phyloP scores from a whole-genome alignment of 2,113 vertebrate genomes.

The Spea multiplicata region DNA sequence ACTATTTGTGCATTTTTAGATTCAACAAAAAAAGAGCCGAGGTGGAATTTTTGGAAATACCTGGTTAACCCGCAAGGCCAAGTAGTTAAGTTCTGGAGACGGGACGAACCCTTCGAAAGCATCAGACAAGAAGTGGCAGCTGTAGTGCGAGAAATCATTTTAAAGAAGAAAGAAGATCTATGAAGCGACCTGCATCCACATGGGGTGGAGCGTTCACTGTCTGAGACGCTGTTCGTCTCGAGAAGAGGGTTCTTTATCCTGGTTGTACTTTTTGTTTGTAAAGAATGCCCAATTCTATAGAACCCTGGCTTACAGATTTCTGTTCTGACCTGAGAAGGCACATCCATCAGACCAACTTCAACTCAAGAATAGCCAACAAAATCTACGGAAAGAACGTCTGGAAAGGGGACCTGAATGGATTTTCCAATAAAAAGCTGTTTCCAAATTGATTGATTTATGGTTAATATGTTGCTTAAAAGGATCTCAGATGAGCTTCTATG shows the following conservation, averaged over 20 bases:
- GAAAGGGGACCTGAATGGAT: no score
- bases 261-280: no score
- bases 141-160: constrained; percentile 83
- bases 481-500: no score
- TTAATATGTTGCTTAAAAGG: no score
- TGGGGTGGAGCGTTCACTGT: not conserved
- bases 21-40: constrained; percentile 84
- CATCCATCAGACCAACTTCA: no score
- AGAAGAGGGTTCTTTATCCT: not conserved
- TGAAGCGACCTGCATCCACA: constrained; percentile 58
- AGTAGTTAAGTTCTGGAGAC: constrained; percentile 83
- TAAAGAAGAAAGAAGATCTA: constrained; percentile 88
- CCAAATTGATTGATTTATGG: no score
- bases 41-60: constrained; percentile 99
- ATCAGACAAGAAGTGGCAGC: constrained; percentile 74
- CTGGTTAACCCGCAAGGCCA: constrained; percentile 86
- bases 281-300: no score
- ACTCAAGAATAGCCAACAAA: no score
- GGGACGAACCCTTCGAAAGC: constrained; percentile 78
- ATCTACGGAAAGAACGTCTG: no score
- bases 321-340: no score
- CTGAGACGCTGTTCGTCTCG: not conserved
- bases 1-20: constrained; percentile 65
- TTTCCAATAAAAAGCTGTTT: no score
- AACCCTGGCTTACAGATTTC: no score